phyloP scores from a whole-genome alignment of 2,797 vertebrate genomes.

The Morus bassanus region DNA sequence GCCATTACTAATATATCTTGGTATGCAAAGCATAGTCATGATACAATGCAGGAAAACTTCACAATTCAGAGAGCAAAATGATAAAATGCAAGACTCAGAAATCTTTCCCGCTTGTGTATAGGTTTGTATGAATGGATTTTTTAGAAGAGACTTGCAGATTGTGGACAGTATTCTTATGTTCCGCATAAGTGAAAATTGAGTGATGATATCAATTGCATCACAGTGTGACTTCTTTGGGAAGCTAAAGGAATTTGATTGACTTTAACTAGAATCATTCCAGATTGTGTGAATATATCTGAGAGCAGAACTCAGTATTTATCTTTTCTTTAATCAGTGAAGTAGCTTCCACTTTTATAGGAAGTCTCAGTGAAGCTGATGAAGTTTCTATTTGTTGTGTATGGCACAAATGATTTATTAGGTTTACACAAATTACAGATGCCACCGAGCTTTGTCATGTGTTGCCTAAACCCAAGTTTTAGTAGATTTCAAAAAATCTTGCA shows the following conservation, averaged over 20 bases:
- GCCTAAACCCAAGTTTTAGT: not conserved
- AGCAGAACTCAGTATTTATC: not conserved
- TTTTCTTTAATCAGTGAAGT: not conserved
- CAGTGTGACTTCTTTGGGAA: not conserved
- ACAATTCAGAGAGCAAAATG: not conserved
- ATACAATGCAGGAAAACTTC: conserved; percentile 23
- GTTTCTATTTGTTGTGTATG: not conserved
- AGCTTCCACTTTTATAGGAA: not conserved
- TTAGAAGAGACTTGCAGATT: not conserved
- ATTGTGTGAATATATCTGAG: not conserved
- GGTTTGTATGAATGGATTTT: not conserved
- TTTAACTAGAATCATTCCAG: not conserved
- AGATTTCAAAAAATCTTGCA: not conserved
- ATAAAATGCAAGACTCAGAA: not conserved
- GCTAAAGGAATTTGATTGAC: not conserved
- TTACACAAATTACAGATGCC: not conserved
- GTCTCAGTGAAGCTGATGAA: not conserved
- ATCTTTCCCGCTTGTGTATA: not conserved
- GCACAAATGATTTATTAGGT: not conserved
- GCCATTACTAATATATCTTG: not conserved
- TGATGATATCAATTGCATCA: not conserved
- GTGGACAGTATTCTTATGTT: not conserved
- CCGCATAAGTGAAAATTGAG: not conserved
- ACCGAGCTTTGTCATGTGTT: not conserved
- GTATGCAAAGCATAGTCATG: conserved; percentile 20